Conservation (phyloP, 2,113 vertebrate genomes). For the Sisor rabdophorus region DNA sequence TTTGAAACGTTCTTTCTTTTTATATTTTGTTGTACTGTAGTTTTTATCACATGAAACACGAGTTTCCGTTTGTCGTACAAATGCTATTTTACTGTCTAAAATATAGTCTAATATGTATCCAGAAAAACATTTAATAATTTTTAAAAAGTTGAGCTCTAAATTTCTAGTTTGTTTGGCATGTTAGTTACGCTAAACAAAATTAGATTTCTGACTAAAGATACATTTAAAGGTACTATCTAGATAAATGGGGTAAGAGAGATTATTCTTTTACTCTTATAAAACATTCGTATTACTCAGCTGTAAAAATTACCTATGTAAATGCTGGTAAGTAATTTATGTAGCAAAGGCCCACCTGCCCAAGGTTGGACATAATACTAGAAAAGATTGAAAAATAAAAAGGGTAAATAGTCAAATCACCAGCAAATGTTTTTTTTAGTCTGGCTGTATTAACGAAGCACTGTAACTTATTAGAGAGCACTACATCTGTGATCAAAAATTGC, state of each 20-base stretch:
- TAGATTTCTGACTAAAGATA: background rate
- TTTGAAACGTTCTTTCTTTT: slow-evolving; percentile 51
- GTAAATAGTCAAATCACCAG: background rate
- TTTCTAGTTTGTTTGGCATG: no score
- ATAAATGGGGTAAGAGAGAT: no score
- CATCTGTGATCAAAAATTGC: no score
- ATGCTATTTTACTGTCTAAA: background rate
- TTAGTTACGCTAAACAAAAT: background rate
- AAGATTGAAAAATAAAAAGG: background rate
- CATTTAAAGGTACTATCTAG: no score
- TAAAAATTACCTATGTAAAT: background rate
- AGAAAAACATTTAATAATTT: background rate
- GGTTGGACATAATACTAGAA: background rate
- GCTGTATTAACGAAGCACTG: background rate
- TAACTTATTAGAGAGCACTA: no score
- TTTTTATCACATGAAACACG: background rate
- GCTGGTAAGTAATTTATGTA: background rate
- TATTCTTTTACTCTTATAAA: no score
- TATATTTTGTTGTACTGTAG: slow-evolving; percentile 14
- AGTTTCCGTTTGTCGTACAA: background rate
- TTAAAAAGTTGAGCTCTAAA: background rate
- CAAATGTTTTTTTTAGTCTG: background rate
- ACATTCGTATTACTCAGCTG: background rate
- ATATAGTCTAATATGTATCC: background rate
- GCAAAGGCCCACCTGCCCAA: background rate